phyloP scores from a whole-genome alignment of 2,113 vertebrate genomes.

The Phasianus colchicus region DNA sequence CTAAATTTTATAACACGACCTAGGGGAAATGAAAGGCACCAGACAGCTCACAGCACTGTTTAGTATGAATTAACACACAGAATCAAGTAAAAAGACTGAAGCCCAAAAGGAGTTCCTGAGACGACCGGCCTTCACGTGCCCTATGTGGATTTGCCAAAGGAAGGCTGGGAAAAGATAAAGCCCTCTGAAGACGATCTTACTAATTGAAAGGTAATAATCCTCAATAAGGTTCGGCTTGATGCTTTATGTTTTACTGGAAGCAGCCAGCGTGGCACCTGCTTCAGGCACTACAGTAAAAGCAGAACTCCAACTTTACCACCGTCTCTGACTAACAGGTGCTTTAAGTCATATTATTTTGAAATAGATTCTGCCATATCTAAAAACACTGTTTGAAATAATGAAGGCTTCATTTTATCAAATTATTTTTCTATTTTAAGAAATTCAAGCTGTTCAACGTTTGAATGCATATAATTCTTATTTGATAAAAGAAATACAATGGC shows the following conservation, averaged over 20 bases:
- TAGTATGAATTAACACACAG: background rate
- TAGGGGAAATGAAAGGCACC: background rate
- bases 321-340: background rate
- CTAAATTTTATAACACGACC: background rate
- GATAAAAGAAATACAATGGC: background rate
- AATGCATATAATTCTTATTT: background rate
- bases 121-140: background rate
- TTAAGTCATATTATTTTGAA: constrained; percentile 19
- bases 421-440: background rate
- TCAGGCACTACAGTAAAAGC: background rate
- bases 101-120: background rate
- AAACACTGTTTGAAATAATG: background rate
- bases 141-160: background rate
- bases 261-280: background rate
- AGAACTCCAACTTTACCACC: background rate
- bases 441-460: background rate
- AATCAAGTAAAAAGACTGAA: background rate
- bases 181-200: background rate
- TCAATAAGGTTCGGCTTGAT: background rate
- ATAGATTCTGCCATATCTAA: background rate
- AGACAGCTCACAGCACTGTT: background rate
- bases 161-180: background rate
- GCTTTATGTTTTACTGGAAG: background rate
- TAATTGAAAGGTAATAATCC: background rate
- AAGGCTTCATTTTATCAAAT: background rate